Percentiles rank a stretch among this genome's conserved stretches.
Evolutionary conservation across 2,797 vertebrate genomes (phyloP).

Genomic region (Scolopax rusticola): DNA sequence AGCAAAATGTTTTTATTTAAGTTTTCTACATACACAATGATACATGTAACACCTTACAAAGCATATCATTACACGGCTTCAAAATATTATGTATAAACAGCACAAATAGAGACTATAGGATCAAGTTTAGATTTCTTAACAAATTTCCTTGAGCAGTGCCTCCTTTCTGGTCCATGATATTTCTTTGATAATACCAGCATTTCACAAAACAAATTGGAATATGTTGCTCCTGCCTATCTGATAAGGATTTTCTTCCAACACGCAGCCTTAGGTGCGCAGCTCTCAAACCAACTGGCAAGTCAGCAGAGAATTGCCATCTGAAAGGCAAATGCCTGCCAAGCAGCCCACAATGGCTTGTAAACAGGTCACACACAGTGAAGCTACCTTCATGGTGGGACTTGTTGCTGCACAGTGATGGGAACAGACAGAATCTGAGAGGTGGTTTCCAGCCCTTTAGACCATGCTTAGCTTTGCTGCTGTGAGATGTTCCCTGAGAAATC

Average conservation of each 20-base stretch:
- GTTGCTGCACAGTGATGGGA: rapidly evolving
- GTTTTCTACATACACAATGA: background rate
- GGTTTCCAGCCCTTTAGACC: background rate
- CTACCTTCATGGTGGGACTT: background rate
- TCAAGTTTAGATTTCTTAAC: background rate
- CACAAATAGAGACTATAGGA: background rate
- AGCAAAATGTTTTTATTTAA: background rate
- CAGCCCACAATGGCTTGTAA: background rate
- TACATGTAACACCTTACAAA: background rate
- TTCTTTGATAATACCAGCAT: background rate
- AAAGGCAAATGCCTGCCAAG: background rate
- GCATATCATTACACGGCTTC: background rate
- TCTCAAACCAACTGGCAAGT: background rate
- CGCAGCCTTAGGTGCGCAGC: rapidly evolving
- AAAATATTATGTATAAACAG: background rate
- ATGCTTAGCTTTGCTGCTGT: background rate
- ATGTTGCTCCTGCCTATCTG: background rate
- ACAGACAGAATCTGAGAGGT: background rate
- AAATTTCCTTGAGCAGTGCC: background rate
- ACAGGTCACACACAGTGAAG: background rate
- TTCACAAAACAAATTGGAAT: background rate
- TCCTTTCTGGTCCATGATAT: background rate
- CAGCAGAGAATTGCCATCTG: background rate
- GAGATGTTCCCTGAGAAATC: background rate
- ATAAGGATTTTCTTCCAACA: background rate